These are phyloP conservation scores for Pterobdella sp. DNA, from an alignment of 2,888 invertebrate genomes.

Conservation along the genomic window DNA sequence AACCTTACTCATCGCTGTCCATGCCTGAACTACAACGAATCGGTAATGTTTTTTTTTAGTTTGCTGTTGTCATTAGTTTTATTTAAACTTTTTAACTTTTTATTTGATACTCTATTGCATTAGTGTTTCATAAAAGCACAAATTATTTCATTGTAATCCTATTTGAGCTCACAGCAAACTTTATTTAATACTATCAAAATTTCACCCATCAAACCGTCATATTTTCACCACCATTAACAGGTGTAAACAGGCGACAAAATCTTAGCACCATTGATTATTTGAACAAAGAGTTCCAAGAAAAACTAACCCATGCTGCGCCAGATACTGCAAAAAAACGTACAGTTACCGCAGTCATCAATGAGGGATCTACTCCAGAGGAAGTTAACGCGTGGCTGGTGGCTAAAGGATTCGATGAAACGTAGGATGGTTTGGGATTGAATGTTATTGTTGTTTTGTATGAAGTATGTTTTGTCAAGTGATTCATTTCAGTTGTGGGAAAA, in stretches of 20 bases:
- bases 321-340: neutral
- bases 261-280: slow-evolving; percentile 11
- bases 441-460: too few species aligned
- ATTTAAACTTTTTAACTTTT: too few species aligned
- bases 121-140: too few species aligned
- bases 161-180: too few species aligned
- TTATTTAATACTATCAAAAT: too few species aligned
- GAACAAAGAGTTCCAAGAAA: slow-evolving; percentile 18
- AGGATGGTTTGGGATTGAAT: neutral
- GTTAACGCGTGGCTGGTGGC: slow-evolving; percentile 12
- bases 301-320: neutral
- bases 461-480: too few species aligned
- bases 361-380: slow-evolving; percentile 21
- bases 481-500: too few species aligned
- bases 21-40: neutral
- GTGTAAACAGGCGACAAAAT: neutral
- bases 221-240: neutral
- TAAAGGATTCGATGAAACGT: slow-evolving; percentile 26
- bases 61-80: neutral
- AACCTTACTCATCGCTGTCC: neutral
- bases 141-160: too few species aligned
- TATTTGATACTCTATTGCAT: too few species aligned
- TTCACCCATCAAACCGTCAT: too few species aligned
- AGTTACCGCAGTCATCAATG: slow-evolving; percentile 8
- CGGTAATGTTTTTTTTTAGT: neutral